A percentile compares a stretch with the other conserved stretches of the same genome.
phyloP scores from a whole-genome alignment of 2,888 invertebrate genomes.

The Cetonia aurata region DNA sequence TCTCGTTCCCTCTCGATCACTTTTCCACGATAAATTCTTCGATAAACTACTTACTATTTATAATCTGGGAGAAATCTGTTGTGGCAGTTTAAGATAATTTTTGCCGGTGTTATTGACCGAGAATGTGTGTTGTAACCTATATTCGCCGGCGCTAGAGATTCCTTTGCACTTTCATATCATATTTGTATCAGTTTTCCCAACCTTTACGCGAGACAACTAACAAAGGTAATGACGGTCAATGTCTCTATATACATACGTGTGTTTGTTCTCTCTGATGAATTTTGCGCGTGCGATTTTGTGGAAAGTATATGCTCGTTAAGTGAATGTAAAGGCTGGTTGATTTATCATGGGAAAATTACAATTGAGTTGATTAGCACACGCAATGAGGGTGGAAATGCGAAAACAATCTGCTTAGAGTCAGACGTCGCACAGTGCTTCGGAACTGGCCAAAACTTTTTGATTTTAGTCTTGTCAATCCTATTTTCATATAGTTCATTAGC shows the following conservation, averaged over 20 bases:
- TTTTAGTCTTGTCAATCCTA: no score
- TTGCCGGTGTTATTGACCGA: slow-evolving; percentile 55
- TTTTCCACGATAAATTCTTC: slow-evolving; percentile 58
- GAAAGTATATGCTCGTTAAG: background rate
- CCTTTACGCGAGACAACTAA: slow-evolving; percentile 13
- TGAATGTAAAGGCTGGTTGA: no score
- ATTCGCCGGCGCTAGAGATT: slow-evolving; percentile 57
- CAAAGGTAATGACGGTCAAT: slow-evolving; percentile 40
- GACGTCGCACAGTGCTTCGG: no score
- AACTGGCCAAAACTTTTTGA: no score
- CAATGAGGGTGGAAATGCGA: no score
- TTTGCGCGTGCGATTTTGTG: slow-evolving; percentile 8
- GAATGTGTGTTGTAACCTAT: slow-evolving; percentile 61
- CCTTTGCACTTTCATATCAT: slow-evolving; percentile 55
- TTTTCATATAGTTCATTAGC: no score
- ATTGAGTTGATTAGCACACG: no score
- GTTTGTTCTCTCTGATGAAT: background rate
- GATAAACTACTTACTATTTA: slow-evolving; percentile 59
- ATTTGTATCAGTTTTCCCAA: slow-evolving; percentile 41
- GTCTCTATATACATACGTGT: slow-evolving; percentile 1
- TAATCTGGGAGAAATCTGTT: slow-evolving; percentile 59
- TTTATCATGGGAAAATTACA: no score
- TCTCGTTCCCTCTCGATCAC: slow-evolving; percentile 54
- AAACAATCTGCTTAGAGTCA: no score
- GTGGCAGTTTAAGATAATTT: slow-evolving; percentile 54